Percentiles rank a stretch among this genome's conserved stretches.
Conservation (phyloP, 1,140 invertebrate genomes). For the Contarinia nasturtii region DNA sequence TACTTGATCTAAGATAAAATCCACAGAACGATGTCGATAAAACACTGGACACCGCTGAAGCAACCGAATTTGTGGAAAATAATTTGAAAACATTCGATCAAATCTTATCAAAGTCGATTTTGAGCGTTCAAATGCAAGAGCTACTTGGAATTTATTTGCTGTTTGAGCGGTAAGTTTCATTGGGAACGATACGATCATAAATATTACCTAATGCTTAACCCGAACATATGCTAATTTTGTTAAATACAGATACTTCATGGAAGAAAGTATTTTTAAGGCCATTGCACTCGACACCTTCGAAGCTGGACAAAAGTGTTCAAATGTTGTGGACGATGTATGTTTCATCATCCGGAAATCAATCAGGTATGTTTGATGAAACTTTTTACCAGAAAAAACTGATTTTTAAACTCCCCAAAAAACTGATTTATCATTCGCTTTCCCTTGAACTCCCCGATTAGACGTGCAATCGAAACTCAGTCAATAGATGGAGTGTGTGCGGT, state of each 20-base stretch:
- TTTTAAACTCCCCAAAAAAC: neutral
- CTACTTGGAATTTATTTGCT: constrained; percentile 76
- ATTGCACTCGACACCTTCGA: constrained; percentile 67
- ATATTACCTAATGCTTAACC: neutral
- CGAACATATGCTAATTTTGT: too few relatives aligned
- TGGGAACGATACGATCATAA: neutral
- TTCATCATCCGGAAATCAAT: constrained; percentile 95
- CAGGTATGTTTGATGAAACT: constrained; percentile 33
- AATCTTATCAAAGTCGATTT: constrained; percentile 53
- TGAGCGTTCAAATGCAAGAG: constrained; percentile 75
- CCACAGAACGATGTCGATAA: constrained; percentile 50
- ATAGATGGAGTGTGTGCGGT: constrained; percentile 93
- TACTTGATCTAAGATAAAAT: neutral
- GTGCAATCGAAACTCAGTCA: constrained; percentile 73
- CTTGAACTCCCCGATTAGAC: constrained; percentile 25
- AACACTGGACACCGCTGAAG: constrained; percentile 13
- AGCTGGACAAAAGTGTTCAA: constrained; percentile 56
- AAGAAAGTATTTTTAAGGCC: constrained; percentile 88
- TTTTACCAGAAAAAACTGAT: neutral
- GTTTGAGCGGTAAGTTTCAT: constrained; percentile 52
- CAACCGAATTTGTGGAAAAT: constrained; percentile 30
- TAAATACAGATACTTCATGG: constrained; percentile 73
- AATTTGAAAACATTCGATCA: constrained; percentile 42
- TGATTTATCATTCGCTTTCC: constrained; percentile 4
- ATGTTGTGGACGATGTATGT: constrained; percentile 94